A percentile compares a stretch with the other conserved stretches of the same genome.
phyloP scores from a whole-genome alignment of 64 coral and sea anemone genomes.

The Montipora capricornis region DNA sequence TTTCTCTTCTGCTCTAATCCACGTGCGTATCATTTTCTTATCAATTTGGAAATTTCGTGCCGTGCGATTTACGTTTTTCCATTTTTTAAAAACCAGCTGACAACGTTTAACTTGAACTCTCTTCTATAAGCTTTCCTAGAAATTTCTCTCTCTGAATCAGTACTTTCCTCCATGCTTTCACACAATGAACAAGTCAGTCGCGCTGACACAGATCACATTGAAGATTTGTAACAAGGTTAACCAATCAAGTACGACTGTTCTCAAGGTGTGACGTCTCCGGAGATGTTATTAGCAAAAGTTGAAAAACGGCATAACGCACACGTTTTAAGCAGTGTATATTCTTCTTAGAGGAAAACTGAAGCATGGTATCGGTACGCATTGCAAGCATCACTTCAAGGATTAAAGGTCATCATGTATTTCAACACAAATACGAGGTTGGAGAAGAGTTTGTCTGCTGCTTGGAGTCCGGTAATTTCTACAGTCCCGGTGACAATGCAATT shows the following conservation, averaged over 20 bases:
- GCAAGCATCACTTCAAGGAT: conserved; percentile 26
- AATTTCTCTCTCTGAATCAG: neutral
- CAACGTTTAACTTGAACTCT: conserved; percentile 17
- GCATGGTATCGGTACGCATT: neutral
- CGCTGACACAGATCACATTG: neutral
- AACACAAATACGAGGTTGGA: conserved; percentile 14
- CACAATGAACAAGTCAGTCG: neutral
- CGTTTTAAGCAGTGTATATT: neutral
- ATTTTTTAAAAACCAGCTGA: conserved; percentile 6
- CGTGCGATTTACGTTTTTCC: conserved; percentile 20
- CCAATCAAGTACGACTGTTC: conserved; percentile 4
- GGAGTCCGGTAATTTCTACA: conserved; percentile 7
- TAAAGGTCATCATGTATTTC: conserved; percentile 21
- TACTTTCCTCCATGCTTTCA: conserved; percentile 31
- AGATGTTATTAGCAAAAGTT: neutral
- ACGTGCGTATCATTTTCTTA: neutral
- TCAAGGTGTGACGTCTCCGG: neutral
- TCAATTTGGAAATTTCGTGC: conserved; percentile 9
- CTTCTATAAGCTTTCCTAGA: conserved; percentile 18
- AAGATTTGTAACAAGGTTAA: conserved; percentile 5
- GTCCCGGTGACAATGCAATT: neutral
- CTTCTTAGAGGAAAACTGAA: neutral
- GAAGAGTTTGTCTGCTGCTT: neutral
- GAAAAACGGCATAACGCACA: neutral
- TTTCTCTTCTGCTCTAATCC: conserved; percentile 34